These are phyloP conservation scores for Lepus oiostolus DNA, from an alignment of 2,797 vertebrate species.

Conservation along the genomic window DNA sequence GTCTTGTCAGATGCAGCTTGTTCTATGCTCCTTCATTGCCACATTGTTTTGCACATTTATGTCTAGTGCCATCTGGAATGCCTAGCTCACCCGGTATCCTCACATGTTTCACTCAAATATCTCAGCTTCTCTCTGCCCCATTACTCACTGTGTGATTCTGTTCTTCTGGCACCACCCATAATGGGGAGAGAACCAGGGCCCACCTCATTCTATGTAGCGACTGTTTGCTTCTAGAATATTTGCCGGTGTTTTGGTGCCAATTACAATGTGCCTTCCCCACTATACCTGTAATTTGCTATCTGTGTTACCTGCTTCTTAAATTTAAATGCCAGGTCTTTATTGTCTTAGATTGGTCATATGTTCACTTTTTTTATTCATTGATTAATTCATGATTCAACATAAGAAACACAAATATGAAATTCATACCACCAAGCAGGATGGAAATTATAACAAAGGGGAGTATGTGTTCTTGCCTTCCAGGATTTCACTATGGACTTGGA, in stretches of 20 bases:
- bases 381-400: neutral
- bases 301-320: neutral
- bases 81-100: neutral
- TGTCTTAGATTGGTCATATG: neutral
- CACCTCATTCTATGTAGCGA: accelerated
- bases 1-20: neutral
- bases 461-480: too few species aligned
- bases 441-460: neutral
- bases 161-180: neutral
- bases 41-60: neutral
- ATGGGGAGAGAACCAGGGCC: accelerated
- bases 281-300: neutral
- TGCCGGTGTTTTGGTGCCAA: accelerated
- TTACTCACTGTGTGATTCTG: neutral
- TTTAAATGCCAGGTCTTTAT: neutral
- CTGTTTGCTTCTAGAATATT: accelerated
- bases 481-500: neutral
- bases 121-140: neutral
- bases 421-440: too few species aligned
- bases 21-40: neutral
- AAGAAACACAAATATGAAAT: neutral
- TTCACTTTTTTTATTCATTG: neutral
- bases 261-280: accelerated
- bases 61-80: neutral
- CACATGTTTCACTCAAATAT: neutral